Base-by-base conservation (phyloP, 2,113 vertebrate genomes). In the Tachuris rubrigastra region DNA sequence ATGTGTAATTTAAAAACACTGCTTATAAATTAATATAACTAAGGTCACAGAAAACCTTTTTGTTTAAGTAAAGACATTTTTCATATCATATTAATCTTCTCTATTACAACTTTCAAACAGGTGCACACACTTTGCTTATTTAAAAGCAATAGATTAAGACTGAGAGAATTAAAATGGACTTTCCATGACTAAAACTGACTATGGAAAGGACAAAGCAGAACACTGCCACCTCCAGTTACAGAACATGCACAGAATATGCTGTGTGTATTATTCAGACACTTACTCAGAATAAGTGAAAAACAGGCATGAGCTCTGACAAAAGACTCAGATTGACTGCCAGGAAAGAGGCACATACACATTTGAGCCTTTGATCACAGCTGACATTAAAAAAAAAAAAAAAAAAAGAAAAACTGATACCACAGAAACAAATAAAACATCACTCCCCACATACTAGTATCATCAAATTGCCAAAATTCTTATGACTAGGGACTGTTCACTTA, bases 181-280 rank as follows among this genome's bases (percentile, higher is more conserved):
- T 96, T 85, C 53, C 68, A 78, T 74, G 44, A 77, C 94, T 95
- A 83, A 95, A 96, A 92, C 53, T 42, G 76, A 83, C 79, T 77
- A 20, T 25, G 53, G 63, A 94, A 95, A 71, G 96, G 96, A 96
- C 62, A 68, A 9, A 97, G 95, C 92, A 96, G 96, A 97, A 98
- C 66, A 97, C 93, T 98, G 97, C 97, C 97, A 97, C 63, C 97
- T 98, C 94, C 96, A 97, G 97, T 97, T 96, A 89, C 76, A 95
- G 81, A 82, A 31, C 87, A 94, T 31, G 68, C 68, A 96, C 69
- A 80, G 76, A 90, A 93, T 44, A 78, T 30, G 44, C 69, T 19
- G 52, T 47, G 49, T 72, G 5, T 44, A 68, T 94, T 81, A 77
- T 52, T 81, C n/a, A 74, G 73, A 81, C 68, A 52, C 50, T 69